These are phyloP conservation scores for Mesoligia furuncula DNA, from an alignment of 2,888 invertebrate species.

Conservation along the genomic window DNA sequence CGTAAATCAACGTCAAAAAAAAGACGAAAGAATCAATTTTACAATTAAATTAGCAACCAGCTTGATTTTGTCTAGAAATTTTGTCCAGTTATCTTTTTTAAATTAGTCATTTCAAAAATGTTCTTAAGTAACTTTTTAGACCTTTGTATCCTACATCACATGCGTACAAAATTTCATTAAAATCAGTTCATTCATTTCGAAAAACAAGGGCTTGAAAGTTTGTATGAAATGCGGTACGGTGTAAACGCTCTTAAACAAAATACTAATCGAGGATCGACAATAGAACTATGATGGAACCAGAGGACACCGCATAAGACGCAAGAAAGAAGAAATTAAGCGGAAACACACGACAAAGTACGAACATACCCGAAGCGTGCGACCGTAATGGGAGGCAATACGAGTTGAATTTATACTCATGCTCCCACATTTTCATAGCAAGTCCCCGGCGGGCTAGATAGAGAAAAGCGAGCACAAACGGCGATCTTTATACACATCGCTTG, in stretches of 20 bases:
- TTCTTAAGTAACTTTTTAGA: too few species aligned
- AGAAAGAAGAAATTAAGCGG: slow-evolving; percentile 28
- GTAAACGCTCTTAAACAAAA: neutral
- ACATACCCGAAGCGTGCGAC: slow-evolving; percentile 47
- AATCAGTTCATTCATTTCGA: too few species aligned
- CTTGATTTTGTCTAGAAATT: too few species aligned
- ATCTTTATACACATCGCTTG: slow-evolving; percentile 43
- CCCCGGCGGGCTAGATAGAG: slow-evolving; percentile 37
- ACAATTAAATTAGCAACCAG: too few species aligned
- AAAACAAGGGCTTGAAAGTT: too few species aligned
- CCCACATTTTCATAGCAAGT: slow-evolving; percentile 51
- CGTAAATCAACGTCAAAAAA: too few species aligned
- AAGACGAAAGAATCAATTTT: too few species aligned
- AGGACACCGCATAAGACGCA: neutral
- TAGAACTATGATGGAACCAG: neutral
- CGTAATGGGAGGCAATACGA: slow-evolving; percentile 53
- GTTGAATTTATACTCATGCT: slow-evolving; percentile 46
- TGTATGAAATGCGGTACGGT: too few species aligned
- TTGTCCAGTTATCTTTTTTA: too few species aligned
- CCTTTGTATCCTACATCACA: too few species aligned
- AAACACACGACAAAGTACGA: slow-evolving; percentile 45
- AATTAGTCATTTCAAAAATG: too few species aligned
- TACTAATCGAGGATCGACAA: neutral
- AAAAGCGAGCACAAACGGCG: slow-evolving; percentile 35
- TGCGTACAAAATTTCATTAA: too few species aligned